Evolutionary conservation across 1,140 invertebrate genomes (phyloP).

Genomic region (Brachionus koreanus): DNA sequence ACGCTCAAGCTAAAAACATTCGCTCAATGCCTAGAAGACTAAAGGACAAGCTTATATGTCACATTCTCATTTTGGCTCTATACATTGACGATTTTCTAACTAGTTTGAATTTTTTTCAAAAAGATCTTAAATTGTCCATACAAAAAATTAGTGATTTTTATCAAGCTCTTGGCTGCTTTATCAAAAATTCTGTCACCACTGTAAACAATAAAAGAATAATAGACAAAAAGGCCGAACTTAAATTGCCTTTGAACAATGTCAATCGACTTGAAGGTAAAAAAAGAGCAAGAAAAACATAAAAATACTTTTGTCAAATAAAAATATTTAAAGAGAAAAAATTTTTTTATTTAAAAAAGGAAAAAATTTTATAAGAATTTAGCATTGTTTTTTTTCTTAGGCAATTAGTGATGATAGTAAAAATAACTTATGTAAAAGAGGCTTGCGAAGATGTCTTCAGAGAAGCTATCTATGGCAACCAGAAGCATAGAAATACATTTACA

Average conservation of each 20-base stretch:
- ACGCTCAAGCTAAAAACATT: conserved; percentile 15
- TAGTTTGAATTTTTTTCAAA: conserved; percentile 41
- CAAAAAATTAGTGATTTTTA: conserved; percentile 39
- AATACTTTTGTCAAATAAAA: conserved; percentile 9
- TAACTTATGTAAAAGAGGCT: too few species aligned
- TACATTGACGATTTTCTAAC: conserved; percentile 43
- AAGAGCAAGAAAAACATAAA: conserved; percentile 30
- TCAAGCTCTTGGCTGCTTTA: conserved; percentile 40
- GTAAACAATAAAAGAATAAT: conserved; percentile 10
- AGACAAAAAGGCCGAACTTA: conserved; percentile 21
- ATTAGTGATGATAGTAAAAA: too few species aligned
- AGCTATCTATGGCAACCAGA: too few species aligned
- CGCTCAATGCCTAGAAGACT: conserved; percentile 44
- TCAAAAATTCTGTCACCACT: conserved; percentile 20
- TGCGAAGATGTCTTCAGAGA: too few species aligned
- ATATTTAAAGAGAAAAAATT: background rate
- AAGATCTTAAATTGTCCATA: conserved; percentile 40
- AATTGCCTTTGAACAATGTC: background rate
- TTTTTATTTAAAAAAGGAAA: background rate
- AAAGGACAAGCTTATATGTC: conserved; percentile 45
- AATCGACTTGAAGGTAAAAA: background rate
- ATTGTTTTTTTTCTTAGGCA: background rate
- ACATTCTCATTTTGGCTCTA: conserved; percentile 45
- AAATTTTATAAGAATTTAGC: background rate
- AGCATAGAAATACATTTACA: too few species aligned